Evolutionary conservation across 2,797 vertebrate genomes (phyloP).

Genomic region (Paramormyrops hopkinsi): DNA sequence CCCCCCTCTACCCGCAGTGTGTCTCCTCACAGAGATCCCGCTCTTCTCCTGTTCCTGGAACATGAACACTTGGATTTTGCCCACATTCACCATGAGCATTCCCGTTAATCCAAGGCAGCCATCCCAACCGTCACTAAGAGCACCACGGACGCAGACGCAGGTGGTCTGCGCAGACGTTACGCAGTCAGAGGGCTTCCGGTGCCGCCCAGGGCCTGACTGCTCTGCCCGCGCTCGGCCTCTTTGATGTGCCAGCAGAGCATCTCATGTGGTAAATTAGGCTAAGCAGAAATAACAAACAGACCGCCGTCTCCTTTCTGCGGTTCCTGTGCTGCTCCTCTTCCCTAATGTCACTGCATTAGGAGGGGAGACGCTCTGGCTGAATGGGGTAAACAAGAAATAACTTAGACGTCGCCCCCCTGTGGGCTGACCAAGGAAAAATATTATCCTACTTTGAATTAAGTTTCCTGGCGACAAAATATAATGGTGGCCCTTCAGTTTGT

Average conservation of each 20-base stretch:
- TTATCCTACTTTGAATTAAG: not conserved
- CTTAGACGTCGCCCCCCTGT: not conserved
- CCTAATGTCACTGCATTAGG: constrained; percentile 62
- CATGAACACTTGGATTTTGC: not conserved
- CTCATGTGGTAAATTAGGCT: constrained; percentile 38
- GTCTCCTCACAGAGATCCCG: not conserved
- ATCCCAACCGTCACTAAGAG: not conserved
- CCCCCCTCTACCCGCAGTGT: not conserved
- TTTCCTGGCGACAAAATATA: not conserved
- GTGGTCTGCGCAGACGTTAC: not conserved
- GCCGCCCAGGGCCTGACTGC: not conserved
- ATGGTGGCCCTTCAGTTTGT: not conserved
- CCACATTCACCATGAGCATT: not conserved
- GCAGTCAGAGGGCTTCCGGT: not conserved
- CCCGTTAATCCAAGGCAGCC: not conserved
- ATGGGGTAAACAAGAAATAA: constrained; percentile 50
- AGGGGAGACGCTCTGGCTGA: constrained; percentile 57
- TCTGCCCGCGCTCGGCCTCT: not conserved
- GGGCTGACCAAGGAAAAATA: not conserved
- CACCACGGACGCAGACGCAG: not conserved
- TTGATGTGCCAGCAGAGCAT: constrained; percentile 22
- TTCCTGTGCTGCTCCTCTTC: constrained; percentile 54
- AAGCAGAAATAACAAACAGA: constrained; percentile 55
- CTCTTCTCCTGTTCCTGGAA: not conserved
- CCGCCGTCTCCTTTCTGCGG: constrained; percentile 48